Percentiles rank a stretch among this genome's conserved stretches.
Evolutionary conservation across 2,888 invertebrate species (phyloP).

Genomic region (Drosophila helvetica): DNA sequence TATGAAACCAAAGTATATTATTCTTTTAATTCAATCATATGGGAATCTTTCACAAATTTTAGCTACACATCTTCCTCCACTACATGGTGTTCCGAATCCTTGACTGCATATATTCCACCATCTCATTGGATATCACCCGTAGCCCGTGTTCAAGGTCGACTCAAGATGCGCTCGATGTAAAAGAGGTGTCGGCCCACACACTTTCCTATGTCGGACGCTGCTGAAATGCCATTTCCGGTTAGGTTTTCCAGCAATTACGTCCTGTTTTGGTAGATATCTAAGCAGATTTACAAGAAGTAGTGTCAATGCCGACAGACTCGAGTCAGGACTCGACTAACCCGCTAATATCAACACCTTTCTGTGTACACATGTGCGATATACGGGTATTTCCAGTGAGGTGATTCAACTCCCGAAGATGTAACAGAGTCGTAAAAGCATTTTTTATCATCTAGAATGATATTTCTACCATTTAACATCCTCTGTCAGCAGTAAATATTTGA

Average conservation of each 20-base stretch:
- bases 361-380: background rate
- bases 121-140: background rate
- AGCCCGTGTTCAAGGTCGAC: background rate
- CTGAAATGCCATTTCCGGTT: too few relatives aligned
- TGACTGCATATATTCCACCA: too few relatives aligned
- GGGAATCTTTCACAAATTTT: background rate
- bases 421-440: background rate
- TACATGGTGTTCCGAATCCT: too few relatives aligned
- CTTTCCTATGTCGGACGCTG: background rate
- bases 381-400: too few relatives aligned
- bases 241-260: too few relatives aligned
- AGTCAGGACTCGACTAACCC: background rate
- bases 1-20: constrained; percentile 5
- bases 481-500: background rate
- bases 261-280: too few relatives aligned
- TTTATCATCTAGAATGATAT: background rate
- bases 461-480: too few relatives aligned
- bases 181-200: background rate
- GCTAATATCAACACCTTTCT: background rate
- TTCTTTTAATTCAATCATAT: background rate
- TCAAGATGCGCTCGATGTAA: background rate
- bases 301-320: background rate
- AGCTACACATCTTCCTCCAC: background rate
- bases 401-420: background rate
- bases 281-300: too few relatives aligned